A percentile compares a stretch with the other conserved stretches of the same genome.
Conservation (phyloP, 2,113 vertebrate genomes). For the Dolichotis patagonum region DNA sequence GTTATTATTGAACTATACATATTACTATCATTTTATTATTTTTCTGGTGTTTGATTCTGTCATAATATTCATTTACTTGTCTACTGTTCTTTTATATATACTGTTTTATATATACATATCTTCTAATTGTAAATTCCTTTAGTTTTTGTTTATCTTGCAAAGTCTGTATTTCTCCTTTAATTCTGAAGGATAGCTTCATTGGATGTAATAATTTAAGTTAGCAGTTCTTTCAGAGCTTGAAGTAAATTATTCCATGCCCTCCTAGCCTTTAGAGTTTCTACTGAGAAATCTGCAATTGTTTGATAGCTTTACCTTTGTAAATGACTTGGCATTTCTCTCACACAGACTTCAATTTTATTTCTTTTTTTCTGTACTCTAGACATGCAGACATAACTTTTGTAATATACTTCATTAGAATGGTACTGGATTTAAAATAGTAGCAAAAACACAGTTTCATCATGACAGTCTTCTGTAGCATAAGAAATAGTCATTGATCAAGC, state of each 20-base stretch:
- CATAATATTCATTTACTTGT: neutral
- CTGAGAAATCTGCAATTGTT: neutral
- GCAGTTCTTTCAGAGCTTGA: neutral
- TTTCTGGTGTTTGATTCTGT: neutral
- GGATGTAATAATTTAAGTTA: neutral
- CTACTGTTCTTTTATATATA: neutral
- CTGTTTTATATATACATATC: neutral
- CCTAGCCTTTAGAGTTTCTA: neutral
- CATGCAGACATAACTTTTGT: neutral
- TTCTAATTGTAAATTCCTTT: neutral
- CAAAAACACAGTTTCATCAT: neutral
- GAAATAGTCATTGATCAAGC: neutral
- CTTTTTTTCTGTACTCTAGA: neutral
- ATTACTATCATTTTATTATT: neutral
- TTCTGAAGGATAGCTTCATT: neutral
- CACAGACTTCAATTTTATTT: neutral
- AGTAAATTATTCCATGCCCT: neutral
- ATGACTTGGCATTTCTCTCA: neutral
- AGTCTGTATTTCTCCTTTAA: neutral
- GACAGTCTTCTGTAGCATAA: neutral
- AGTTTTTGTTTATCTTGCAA: neutral
- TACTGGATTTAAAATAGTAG: neutral
- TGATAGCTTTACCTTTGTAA: neutral
- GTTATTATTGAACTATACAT: neutral
- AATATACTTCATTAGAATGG: neutral